phyloP scores from a whole-genome alignment of 2,797 vertebrate genomes.

The Chelon auratus region DNA sequence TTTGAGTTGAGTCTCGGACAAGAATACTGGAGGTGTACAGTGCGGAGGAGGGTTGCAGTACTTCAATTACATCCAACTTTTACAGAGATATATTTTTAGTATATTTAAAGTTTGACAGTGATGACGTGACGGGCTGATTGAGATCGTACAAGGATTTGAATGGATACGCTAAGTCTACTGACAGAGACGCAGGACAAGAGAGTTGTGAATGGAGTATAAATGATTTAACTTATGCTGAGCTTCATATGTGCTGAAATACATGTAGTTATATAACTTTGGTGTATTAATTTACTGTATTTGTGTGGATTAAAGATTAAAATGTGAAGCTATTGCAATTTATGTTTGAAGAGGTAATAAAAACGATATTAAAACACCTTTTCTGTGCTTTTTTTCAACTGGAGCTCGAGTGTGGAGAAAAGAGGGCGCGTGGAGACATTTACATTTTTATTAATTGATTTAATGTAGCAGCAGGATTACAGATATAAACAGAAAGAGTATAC shows the following conservation, averaged over 20 bases:
- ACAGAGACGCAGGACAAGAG: too few relatives aligned
- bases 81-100: too few relatives aligned
- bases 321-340: not conserved
- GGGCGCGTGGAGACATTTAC: conserved; percentile 12
- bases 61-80: too few relatives aligned
- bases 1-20: too few relatives aligned
- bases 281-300: not conserved
- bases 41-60: too few relatives aligned
- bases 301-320: not conserved
- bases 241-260: not conserved
- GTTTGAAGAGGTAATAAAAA: conserved; percentile 12
- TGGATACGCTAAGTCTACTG: too few relatives aligned
- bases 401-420: not conserved
- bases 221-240: too few relatives aligned
- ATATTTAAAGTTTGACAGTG: too few relatives aligned
- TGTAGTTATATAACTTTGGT: not conserved
- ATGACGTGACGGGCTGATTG: too few relatives aligned
- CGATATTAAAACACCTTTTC: not conserved
- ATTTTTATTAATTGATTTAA: conserved; percentile 83
- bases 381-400: not conserved
- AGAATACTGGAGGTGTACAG: too few relatives aligned
- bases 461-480: conserved; percentile 88
- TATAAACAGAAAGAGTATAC: conserved; percentile 87
- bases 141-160: too few relatives aligned
- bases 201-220: too few relatives aligned